Evolutionary conservation across 2,888 invertebrate genomes (phyloP), one percentile per base, ranked within the genome.

Genomic region (Leuctra nigra): DNA sequence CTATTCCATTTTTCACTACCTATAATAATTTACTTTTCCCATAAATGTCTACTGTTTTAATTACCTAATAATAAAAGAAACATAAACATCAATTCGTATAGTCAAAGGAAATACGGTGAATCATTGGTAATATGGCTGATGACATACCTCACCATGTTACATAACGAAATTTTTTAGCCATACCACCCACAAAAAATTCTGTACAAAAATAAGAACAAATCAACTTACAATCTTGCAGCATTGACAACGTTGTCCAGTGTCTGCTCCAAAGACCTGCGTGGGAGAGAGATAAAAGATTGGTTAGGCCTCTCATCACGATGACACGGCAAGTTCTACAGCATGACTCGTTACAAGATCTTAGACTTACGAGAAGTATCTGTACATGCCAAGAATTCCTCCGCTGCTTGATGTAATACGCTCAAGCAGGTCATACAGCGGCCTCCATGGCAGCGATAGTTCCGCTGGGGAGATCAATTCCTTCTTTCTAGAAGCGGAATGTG

Each of bases 371-470:
- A 64, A 64, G 58, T 75, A 77, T 62, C 74, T 79, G 64, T 78
- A 82, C 76, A 85, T 79, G 63, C 81, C 81, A 55, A 80, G 72
- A 46, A 75, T 74, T 7, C 77, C 74, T 56, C 79, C 64, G 18
- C 67, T 64, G 36, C 66, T 66, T 62, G 79, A 77, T 64, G 81
- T 77, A 59, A 84, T 74, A 63, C 77, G 76, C 62, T 76, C 73
- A 56, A 79, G 78, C 41, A 91, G 69, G 6, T 86, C 79, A 68
- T 87, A 91, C 7, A 96, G 73, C 11, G 93, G 93, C 63, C 83
- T 77, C 96, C 96, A 96, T 53, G 86, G 85, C 59, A 96, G 74
- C 58, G 79, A 78, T 56, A 96, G 69, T 60, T 96, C 95, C 58
- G 86, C 81, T 33, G 89, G 84, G 2, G 84, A 78, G 62, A 95